Percentiles rank a stretch among this genome's conserved stretches.
phyloP scores from a whole-genome alignment of 2,113 vertebrate genomes.

The Gavialis gangeticus region DNA sequence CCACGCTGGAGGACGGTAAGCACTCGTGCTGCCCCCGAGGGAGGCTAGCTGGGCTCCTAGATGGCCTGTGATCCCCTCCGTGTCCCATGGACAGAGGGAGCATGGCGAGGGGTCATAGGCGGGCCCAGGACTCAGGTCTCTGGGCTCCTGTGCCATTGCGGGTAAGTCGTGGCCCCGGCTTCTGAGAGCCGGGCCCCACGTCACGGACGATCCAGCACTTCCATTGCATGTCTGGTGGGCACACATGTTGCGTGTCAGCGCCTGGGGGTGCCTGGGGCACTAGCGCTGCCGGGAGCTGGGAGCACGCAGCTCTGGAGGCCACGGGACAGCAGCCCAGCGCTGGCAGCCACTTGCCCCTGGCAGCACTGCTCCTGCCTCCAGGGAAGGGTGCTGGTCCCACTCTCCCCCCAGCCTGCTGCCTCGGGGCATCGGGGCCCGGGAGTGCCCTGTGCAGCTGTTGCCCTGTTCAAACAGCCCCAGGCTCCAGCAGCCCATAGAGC shows the following conservation, averaged over 20 bases:
- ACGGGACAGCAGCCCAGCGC: too few relatives aligned
- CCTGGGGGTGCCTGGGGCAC: too few relatives aligned
- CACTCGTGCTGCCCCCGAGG: rapidly evolving
- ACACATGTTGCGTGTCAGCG: rapidly evolving
- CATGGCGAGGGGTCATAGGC: rapidly evolving
- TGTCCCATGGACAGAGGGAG: rapidly evolving
- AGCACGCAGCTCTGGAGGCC: too few relatives aligned
- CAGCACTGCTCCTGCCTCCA: too few relatives aligned
- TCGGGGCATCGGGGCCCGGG: too few relatives aligned
- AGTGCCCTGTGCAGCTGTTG: neutral
- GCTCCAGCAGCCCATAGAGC: neutral
- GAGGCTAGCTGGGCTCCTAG: neutral
- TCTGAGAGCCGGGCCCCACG: too few relatives aligned
- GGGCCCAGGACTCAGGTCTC: neutral
- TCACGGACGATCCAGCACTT: neutral
- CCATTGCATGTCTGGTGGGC: rapidly evolving
- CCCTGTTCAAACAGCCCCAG: neutral
- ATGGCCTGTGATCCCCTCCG: rapidly evolving
- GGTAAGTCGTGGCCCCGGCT: neutral
- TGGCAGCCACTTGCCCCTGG: too few relatives aligned
- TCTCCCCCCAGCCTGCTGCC: too few relatives aligned
- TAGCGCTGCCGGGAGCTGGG: too few relatives aligned
- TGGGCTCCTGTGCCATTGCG: neutral
- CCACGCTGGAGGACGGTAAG: conserved; percentile 93
- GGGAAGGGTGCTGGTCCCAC: too few relatives aligned